Base-by-base conservation (phyloP, 1,140 invertebrate species). In the Idris sp. region DNA sequence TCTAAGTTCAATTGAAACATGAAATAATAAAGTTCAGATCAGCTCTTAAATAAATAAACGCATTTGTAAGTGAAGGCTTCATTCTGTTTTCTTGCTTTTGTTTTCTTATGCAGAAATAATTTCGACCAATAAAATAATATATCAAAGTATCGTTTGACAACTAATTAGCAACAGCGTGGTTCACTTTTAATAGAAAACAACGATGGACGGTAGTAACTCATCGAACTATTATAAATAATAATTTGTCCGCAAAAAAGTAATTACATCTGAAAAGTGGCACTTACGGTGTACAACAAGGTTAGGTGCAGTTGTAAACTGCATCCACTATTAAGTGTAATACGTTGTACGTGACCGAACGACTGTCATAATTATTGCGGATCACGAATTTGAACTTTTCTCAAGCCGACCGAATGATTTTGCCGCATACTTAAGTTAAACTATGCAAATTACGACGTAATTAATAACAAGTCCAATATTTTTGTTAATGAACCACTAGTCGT, bases 361-460 rank as follows among this genome's bases (percentile, higher is more conserved):
- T 61, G 38, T 71, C 49, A 62, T 62, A 59, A 59, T 61, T 56
- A 56, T 72, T 49, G 33, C 25, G 19, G n/a, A 61, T 61, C 56
- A 54, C 68, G 58, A 72, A 56, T 61, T 53, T 48, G 31, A 61
- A 30, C 54, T 56, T 59, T 59, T 61, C 54, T 53, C 36, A 25
- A 46, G 31, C 22, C 13, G 22, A 31, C 16, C 0, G 28, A 35
- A 14, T 19, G 41, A 62, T 72, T 62, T 49, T 7, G 9, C 11
- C 2, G 26, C 22, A 25, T 22, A 36, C 10, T 35, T 33, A 26
- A 41, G 13, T 13, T 13, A 9, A 15, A 16, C 38, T 46, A 53
- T 53, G 40, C 35, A 59, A 33, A 58, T 41, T 58, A 22, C 25
- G 4, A 10, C 44, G 40, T 35, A 58, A 68, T 58, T 68, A 54